Evolutionary conservation across 2,888 invertebrate genomes (phyloP).

Genomic region (Mimas tiliae): DNA sequence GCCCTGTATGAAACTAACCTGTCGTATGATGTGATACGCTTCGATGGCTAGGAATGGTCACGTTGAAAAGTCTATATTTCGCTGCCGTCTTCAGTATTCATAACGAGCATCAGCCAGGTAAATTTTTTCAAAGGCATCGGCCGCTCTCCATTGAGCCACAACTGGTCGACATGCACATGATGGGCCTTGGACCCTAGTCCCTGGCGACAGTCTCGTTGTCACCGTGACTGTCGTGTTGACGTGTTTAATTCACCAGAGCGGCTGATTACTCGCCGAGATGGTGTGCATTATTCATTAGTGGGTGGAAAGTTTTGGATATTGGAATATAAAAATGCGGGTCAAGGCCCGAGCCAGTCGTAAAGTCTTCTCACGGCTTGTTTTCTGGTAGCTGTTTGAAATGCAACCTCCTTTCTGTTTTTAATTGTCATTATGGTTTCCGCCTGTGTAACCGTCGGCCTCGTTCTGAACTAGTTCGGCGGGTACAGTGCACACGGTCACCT

Average conservation of each 20-base stretch:
- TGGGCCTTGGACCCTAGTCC: too few species aligned
- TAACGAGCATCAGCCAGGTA: too few species aligned
- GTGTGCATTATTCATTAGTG: slow-evolving; percentile 61
- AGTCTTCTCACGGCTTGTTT: slow-evolving; percentile 40
- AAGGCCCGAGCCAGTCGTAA: slow-evolving; percentile 48
- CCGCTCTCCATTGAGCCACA: too few species aligned
- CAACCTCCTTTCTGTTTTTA: slow-evolving; percentile 62
- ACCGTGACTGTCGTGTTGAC: not conserved
- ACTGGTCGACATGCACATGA: too few species aligned
- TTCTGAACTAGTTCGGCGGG: not conserved
- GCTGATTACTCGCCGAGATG: slow-evolving; percentile 41
- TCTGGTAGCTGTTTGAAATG: slow-evolving; percentile 49
- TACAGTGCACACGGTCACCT: not conserved
- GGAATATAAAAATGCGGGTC: slow-evolving; percentile 68
- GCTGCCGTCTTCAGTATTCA: too few species aligned
- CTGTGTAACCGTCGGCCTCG: slow-evolving; percentile 31
- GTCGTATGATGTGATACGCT: not conserved
- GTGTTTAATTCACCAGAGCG: slow-evolving; percentile 41
- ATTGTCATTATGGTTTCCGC: slow-evolving; percentile 53
- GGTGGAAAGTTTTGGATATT: slow-evolving; percentile 66
- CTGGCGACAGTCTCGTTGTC: not conserved
- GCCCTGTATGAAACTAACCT: too few species aligned
- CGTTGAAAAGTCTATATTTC: too few species aligned
- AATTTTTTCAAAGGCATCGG: too few species aligned
- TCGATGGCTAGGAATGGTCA: not conserved